These are phyloP conservation scores for Diplosoma virens DNA, from an alignment of 23 tunicate species.

Conservation along the genomic window DNA sequence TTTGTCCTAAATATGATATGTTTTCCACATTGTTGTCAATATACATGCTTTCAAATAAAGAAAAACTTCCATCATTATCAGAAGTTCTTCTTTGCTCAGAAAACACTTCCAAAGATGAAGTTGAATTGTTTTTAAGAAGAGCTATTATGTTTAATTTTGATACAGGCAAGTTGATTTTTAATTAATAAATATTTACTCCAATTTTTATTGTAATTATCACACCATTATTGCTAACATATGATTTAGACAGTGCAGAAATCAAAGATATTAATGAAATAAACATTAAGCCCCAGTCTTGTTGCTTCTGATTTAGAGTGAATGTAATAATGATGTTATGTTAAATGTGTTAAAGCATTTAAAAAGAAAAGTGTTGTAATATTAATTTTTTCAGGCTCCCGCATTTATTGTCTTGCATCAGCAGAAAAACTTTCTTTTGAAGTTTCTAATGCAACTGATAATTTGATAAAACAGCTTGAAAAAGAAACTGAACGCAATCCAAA, in stretches of 20 bases:
- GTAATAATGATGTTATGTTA: too few species aligned
- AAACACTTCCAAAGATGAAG: slow-evolving; percentile 55
- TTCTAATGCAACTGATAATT: slow-evolving; percentile 25
- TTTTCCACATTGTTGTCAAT: slow-evolving; percentile 41
- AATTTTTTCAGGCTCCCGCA: slow-evolving; percentile 9
- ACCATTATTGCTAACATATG: too few species aligned
- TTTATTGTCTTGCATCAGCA: slow-evolving; percentile 51
- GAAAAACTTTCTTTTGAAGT: slow-evolving; percentile 55
- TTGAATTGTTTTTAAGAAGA: slow-evolving; percentile 53
- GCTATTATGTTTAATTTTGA: too few species aligned
- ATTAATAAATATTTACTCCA: too few species aligned
- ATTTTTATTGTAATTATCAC: too few species aligned
- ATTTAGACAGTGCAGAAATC: too few species aligned
- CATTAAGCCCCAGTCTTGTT: too few species aligned
- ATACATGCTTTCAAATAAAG: slow-evolving; percentile 44
- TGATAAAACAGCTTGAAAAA: slow-evolving; percentile 34
- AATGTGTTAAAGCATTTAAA: too few species aligned
- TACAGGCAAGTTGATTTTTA: too few species aligned
- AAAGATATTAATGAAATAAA: too few species aligned
- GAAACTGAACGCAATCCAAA: not conserved
- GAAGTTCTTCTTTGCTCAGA: slow-evolving; percentile 72
- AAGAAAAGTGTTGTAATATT: too few species aligned
- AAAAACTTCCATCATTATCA: slow-evolving; percentile 59
- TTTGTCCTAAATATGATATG: slow-evolving; percentile 48
- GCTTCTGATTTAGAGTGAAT: too few species aligned